Evolutionary conservation across 1,140 invertebrate species (phyloP).

Genomic region (Macrocentrus cingulum): DNA sequence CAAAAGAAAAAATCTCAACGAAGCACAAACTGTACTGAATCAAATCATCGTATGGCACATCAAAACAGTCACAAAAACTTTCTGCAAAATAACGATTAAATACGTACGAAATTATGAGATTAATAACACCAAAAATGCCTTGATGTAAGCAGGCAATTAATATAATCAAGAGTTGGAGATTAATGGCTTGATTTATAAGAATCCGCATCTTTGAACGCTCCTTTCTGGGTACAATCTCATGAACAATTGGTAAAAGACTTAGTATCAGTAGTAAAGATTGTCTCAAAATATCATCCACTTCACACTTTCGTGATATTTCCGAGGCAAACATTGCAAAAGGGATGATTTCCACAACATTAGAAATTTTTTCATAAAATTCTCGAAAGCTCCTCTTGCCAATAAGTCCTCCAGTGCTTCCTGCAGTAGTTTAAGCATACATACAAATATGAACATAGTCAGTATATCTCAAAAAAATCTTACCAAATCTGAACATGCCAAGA

Average conservation of each 20-base stretch:
- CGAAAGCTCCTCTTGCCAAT: slow-evolving; percentile 40
- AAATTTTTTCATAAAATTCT: slow-evolving; percentile 49
- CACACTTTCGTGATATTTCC: slow-evolving; percentile 45
- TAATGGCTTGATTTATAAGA: slow-evolving; percentile 38
- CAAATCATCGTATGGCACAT: slow-evolving; percentile 50
- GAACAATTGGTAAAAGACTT: slow-evolving; percentile 41
- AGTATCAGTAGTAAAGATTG: slow-evolving; percentile 37
- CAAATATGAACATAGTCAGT: not conserved
- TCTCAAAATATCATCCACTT: slow-evolving; percentile 38
- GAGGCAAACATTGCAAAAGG: slow-evolving; percentile 49
- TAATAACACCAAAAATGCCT: slow-evolving; percentile 45
- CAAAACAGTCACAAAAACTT: slow-evolving; percentile 51
- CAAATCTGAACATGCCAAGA: slow-evolving; percentile 50
- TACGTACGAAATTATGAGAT: slow-evolving; percentile 46
- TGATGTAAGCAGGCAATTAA: slow-evolving; percentile 39
- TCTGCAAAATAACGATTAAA: slow-evolving; percentile 48
- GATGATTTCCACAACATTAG: slow-evolving; percentile 45
- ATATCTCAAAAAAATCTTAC: slow-evolving; percentile 35
- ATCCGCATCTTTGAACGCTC: slow-evolving; percentile 38
- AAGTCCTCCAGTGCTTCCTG: slow-evolving; percentile 36
- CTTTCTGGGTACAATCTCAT: slow-evolving; percentile 41
- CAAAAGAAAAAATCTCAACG: slow-evolving; percentile 48
- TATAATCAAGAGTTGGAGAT: slow-evolving; percentile 42
- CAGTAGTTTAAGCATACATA: slow-evolving; percentile 23
- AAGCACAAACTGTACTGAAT: slow-evolving; percentile 53